Evolutionary conservation across 1,140 invertebrate genomes (phyloP).

Genomic region (Colletes latitarsis): DNA sequence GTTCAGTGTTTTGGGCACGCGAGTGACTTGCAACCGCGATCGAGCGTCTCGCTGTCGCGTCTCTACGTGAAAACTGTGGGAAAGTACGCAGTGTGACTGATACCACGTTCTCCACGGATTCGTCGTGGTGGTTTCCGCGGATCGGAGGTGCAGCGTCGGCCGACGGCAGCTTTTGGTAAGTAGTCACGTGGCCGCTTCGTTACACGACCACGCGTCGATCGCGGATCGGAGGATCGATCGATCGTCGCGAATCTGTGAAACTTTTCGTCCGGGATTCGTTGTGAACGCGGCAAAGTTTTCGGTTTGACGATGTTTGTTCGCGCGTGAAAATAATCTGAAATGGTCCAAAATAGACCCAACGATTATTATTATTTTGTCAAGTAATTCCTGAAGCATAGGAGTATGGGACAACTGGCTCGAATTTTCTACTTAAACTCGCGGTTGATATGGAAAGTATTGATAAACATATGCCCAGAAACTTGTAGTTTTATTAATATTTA

Average conservation of each 20-base stretch:
- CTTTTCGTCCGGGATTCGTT: no score
- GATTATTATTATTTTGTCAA: no score
- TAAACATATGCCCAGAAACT: no score
- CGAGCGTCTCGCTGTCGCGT: not conserved
- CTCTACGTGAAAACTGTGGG: conserved; percentile 39
- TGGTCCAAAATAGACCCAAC: no score
- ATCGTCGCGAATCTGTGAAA: not conserved
- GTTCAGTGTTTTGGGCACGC: conserved; percentile 40
- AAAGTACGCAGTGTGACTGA: conserved; percentile 47
- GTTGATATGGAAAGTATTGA: no score
- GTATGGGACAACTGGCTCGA: no score
- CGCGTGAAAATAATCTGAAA: no score
- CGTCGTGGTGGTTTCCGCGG: conserved; percentile 20
- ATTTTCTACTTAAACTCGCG: no score
- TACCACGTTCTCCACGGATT: conserved; percentile 53
- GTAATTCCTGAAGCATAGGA: no score
- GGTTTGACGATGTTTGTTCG: not conserved
- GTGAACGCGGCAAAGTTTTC: not conserved
- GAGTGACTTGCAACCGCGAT: conserved; percentile 30
- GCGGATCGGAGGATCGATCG: no score
- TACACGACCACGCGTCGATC: not conserved
- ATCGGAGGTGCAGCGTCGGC: conserved; percentile 44
- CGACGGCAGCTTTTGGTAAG: conserved; percentile 70
- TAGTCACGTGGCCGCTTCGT: conserved; percentile 55
- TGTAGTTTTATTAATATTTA: no score